Conservation (phyloP, 1,140 invertebrate species). For the Leptestheria dahalacensis region DNA sequence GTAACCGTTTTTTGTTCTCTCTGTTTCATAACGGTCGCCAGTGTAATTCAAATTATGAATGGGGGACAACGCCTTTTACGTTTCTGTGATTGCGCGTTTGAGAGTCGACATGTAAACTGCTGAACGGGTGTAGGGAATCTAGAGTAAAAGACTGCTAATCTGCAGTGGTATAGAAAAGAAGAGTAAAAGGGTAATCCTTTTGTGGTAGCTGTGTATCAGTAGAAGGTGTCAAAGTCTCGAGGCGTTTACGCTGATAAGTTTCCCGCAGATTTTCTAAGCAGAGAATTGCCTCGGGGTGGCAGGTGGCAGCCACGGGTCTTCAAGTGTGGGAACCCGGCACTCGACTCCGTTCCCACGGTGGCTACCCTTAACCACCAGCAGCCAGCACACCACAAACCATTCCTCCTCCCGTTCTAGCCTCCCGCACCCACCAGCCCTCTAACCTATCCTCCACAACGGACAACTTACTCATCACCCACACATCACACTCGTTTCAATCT, state of each 20-base stretch:
- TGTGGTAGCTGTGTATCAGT: not conserved
- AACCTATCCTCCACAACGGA: not conserved
- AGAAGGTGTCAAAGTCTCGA: not conserved
- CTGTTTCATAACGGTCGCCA: not conserved
- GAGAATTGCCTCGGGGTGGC: not conserved
- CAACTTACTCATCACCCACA: not conserved
- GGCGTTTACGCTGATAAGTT: not conserved
- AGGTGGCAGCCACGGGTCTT: slow-evolving; percentile 8
- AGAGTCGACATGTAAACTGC: no score
- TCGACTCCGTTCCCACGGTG: not conserved
- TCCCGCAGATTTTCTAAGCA: slow-evolving; percentile 2
- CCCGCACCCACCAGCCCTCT: slow-evolving; percentile 4
- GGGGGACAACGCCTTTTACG: no score
- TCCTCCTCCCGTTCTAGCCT: not conserved
- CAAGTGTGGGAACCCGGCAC: not conserved
- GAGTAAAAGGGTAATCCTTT: not conserved
- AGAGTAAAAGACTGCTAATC: no score
- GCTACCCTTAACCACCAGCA: not conserved
- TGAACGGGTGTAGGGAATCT: no score
- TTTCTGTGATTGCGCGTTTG: no score
- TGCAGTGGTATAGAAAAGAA: not conserved
- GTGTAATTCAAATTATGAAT: no score
- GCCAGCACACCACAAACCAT: not conserved
- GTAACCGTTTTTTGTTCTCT: not conserved
- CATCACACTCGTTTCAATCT: not conserved